Conservation (phyloP, 2,888 invertebrate genomes). For the Ferrisia virgata region DNA sequence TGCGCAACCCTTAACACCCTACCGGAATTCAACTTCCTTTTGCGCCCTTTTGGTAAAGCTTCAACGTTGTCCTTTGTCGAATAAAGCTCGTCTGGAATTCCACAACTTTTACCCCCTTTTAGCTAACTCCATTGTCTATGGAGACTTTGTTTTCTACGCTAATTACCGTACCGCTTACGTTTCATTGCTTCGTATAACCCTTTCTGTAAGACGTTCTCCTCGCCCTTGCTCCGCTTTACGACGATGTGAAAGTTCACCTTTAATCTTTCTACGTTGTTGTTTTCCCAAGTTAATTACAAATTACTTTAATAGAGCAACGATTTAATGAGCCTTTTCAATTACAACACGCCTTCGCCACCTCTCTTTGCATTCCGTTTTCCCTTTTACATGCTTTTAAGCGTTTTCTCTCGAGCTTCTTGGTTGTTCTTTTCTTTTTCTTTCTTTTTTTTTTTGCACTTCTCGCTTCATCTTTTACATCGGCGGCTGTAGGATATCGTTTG, state of each 20-base stretch:
- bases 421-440: not conserved
- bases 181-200: constrained; percentile 1
- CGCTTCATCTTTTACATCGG: not conserved
- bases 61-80: constrained; percentile 40
- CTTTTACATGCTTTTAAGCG: not conserved
- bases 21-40: constrained; percentile 24
- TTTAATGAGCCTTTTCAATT: constrained; percentile 52
- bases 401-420: not conserved
- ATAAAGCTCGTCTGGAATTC: constrained; percentile 43
- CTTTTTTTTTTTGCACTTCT: not conserved
- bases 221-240: not conserved
- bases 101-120: constrained; percentile 41
- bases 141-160: constrained; percentile 44
- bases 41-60: constrained; percentile 30
- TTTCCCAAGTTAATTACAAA: constrained; percentile 52
- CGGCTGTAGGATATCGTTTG: not conserved
- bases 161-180: constrained; percentile 28
- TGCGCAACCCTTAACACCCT: constrained; percentile 39
- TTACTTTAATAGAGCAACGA: constrained; percentile 53
- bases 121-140: constrained; percentile 39
- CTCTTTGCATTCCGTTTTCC: constrained; percentile 44
- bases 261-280: constrained; percentile 43
- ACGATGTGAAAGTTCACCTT: constrained; percentile 36
- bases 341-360: constrained; percentile 48
- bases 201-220: not conserved